Base-by-base conservation (phyloP, 2,888 invertebrate species). In the Ptychoptera contaminata region DNA sequence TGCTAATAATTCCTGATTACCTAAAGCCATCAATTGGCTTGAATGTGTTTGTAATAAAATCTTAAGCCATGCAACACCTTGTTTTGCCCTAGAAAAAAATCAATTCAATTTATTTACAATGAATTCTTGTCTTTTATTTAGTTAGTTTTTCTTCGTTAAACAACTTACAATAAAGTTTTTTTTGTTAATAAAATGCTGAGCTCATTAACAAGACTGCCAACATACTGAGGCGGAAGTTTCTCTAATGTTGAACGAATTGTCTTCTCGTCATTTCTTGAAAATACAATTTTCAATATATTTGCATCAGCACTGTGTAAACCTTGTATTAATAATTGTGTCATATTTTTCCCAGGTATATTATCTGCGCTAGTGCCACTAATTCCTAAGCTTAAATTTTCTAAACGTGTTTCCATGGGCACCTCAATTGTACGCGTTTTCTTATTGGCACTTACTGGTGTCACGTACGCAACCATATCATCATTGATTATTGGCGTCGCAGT, bases 271-370 rank as follows among this genome's bases (percentile, higher is more conserved):
- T 73, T 72, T 6, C 32, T 8, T 15, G 31, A 16, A 31, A 40
- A 40, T 16, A 40, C 40, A 10, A 32, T 30, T 15, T 31, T 30
- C 14, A 40, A 32, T n/a, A 40, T 40, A 40, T 31, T 69, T 49
- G 71, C 73, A 58, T 94, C 90, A 55, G 81, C 81, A 56, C 91
- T 92, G 54, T 86, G 86, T 31, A 94, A 64, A 0, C 87, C 91
- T 61, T 85, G 92, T 44, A 87, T 70, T 8, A 93, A 64, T 8
- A 92, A 67, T 49, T 85, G 82, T 2, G 83, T 82, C 55, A 88
- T 71, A 62, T 86, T 90, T 56, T 82, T 77, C 1, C 71, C 69
- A 48, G 69, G 70, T 2, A 75, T 70, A n/a, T 68, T 65, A 50
- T 70, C 69, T 39, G 71, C 67, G 11, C 3, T 36, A 2, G 68